Conservation (phyloP, 2,888 invertebrate species). For the Pyrrhia umbra region DNA sequence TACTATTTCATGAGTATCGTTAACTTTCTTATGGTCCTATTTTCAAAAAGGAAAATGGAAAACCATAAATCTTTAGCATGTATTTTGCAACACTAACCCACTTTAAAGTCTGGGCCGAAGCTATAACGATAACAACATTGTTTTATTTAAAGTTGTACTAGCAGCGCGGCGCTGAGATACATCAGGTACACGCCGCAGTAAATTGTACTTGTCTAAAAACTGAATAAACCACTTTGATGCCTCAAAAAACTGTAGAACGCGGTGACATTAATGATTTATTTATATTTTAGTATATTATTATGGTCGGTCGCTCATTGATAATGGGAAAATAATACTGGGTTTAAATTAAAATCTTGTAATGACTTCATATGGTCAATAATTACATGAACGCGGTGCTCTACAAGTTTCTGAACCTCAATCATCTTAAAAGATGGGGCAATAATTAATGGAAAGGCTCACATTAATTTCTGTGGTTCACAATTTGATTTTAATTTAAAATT, state of each 20-base stretch:
- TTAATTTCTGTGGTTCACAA: conserved; percentile 6
- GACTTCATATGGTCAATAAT: conserved; percentile 70
- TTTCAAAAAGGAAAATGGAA: conserved; percentile 47
- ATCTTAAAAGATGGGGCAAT: conserved; percentile 53
- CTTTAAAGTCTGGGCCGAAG: conserved; percentile 41
- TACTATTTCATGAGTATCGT: conserved; percentile 24
- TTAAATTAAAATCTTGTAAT: conserved; percentile 72
- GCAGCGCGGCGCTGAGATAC: conserved; percentile 39
- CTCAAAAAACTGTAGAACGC: conserved; percentile 50
- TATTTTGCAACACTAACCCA: conserved; percentile 58
- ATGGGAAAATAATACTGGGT: conserved; percentile 73
- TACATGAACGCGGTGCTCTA: conserved; percentile 57
- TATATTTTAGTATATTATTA: conserved; percentile 63
- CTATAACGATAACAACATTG: conserved; percentile 58
- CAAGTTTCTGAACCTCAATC: conserved; percentile 33
- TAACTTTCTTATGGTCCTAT: conserved; percentile 28
- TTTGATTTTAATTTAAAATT: conserved; percentile 32
- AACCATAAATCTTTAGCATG: conserved; percentile 45
- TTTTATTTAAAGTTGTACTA: conserved; percentile 53
- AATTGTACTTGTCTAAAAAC: conserved; percentile 55
- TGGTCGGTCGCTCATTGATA: conserved; percentile 58
- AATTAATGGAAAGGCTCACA: conserved; percentile 33
- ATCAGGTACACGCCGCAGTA: conserved; percentile 28
- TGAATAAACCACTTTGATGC: conserved; percentile 49
- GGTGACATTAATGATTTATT: conserved; percentile 63